Base-by-base conservation (phyloP, 1,140 invertebrate species). In the Monomorium pharaonis region DNA sequence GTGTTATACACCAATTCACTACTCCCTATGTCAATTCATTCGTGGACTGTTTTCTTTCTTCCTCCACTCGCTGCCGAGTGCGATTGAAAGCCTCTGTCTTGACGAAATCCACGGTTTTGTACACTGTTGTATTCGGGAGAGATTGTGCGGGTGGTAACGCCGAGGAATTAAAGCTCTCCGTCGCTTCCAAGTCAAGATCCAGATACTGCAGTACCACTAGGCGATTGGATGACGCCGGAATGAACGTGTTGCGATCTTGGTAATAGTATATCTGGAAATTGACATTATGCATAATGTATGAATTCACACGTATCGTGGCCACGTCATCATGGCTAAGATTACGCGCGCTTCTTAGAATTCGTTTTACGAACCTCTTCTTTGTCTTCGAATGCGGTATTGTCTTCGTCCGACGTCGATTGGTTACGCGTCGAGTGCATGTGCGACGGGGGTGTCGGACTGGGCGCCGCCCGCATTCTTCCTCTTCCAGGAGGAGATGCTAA, bases 31-130 rank as follows among this genome's bases (percentile, higher is more conserved):
- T 90, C 83, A 94, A 91, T 86, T 95, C 94, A 58, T 94, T 93
- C 24, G 93, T 93, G 51, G 93, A 95, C 56, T 93, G 92, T 78
- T 96, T 96, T 85, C 95, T 92, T 80, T 96, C 95, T 86, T 96
- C 95, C 93, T 98, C 97, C 1, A 98, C 96, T 91, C 97, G 97
- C 92, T 98, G 97, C 62, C 97, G 96, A n/a, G 98, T 98, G 84
- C 97, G 96, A 94, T 98, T 98, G 90, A 99, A 98, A 7, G 98
- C 98, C 92, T 98, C 97, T 0, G 98, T 99, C 96, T 98, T 98
- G 18, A 98, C 94, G 95, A 99, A 99, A 94, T 99, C 98, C 0
- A 99, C 98, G 0, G 97, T 98, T 95, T 98, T 98, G 93, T 99
- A 99, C 7, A 98, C 97, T 1, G 97, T 97, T 24, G 95, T 95